A percentile compares a stretch with the other conserved stretches of the same genome.
Evolutionary conservation across 2,888 invertebrate genomes (phyloP).

Genomic region (Apodemia zela): DNA sequence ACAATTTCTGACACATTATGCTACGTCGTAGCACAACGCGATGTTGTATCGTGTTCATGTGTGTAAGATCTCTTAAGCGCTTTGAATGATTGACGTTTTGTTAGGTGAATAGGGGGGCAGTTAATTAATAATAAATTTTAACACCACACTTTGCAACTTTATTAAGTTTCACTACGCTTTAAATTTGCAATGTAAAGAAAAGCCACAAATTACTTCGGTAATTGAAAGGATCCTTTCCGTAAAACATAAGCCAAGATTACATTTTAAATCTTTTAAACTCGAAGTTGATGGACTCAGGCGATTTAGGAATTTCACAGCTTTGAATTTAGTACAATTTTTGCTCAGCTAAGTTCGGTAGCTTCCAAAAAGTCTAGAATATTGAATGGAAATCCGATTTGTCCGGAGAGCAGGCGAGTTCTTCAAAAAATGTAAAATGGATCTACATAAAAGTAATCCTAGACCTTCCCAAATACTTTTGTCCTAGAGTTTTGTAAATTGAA

Average conservation of each 20-base stretch:
- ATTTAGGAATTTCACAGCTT: constrained; percentile 51
- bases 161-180: background rate
- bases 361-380: constrained; percentile 62
- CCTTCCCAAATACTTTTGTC: constrained; percentile 37
- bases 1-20: no score
- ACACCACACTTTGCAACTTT: background rate
- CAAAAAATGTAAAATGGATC: constrained; percentile 43
- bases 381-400: constrained; percentile 73
- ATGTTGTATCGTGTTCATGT: no score
- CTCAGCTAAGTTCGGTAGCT: constrained; percentile 52
- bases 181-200: background rate
- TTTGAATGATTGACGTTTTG: no score
- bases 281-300: constrained; percentile 47
- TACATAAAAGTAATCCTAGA: constrained; percentile 35
- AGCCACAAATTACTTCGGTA: background rate
- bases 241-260: constrained; percentile 38
- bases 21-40: no score
- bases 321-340: constrained; percentile 59
- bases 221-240: background rate
- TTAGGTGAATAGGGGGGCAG: no score
- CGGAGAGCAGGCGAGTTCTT: constrained; percentile 31
- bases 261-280: constrained; percentile 61
- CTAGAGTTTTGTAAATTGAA: constrained; percentile 9
- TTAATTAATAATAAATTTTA: no score
- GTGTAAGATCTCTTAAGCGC: no score